Evolutionary conservation across 2,888 invertebrate species (phyloP).

Genomic region (Nemoura dubitans): DNA sequence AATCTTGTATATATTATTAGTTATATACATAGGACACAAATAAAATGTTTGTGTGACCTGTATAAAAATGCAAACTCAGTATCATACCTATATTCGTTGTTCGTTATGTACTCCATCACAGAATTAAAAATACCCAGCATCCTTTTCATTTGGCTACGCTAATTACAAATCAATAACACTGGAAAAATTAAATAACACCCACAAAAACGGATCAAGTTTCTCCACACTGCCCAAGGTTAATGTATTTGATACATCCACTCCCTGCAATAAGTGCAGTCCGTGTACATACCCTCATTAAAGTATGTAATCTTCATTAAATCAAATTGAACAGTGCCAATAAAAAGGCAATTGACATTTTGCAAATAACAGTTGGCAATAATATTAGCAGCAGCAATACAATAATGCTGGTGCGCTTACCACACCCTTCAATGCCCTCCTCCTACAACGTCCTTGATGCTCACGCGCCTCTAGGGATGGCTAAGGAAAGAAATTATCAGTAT

Average conservation of each 20-base stretch:
- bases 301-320: not conserved
- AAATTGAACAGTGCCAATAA: not conserved
- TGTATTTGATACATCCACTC: not conserved
- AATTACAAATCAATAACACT: too few relatives aligned
- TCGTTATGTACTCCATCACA: too few relatives aligned
- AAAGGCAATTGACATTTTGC: slow-evolving; percentile 7
- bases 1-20: too few relatives aligned
- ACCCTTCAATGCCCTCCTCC: not conserved
- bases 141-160: too few relatives aligned
- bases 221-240: not conserved
- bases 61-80: too few relatives aligned
- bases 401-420: not conserved
- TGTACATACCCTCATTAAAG: not conserved
- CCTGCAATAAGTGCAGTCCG: not conserved
- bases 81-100: too few relatives aligned
- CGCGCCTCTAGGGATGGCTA: not conserved
- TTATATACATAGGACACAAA: too few relatives aligned
- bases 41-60: too few relatives aligned
- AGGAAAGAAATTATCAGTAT: slow-evolving; percentile 9
- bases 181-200: too few relatives aligned
- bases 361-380: not conserved
- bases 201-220: too few relatives aligned
- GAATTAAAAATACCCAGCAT: too few relatives aligned
- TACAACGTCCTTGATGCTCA: not conserved
- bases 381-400: not conserved